Evolutionary conservation across 2,797 vertebrate genomes (phyloP), one percentile per base, ranked within the genome.

Genomic region (Carduelis carduelis): DNA sequence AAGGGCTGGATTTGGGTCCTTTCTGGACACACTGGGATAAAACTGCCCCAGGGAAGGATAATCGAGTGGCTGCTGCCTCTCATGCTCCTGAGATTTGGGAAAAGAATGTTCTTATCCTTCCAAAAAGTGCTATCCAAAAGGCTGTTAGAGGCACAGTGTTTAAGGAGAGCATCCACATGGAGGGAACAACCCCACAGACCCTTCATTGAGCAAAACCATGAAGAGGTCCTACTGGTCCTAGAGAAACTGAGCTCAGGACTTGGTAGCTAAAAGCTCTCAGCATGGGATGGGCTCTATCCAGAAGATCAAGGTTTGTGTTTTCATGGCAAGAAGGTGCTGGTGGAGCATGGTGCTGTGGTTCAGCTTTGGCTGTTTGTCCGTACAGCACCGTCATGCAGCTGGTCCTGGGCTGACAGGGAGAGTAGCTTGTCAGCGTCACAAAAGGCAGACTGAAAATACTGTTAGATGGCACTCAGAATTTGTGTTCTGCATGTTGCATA

Each of bases 401-500:
- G 5, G 74, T 70, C 35, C 60, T 83, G 76, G 55, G 52, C 85
- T 93, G 53, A 23, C 34, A 81, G 60, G 68, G 78, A 84, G 92
- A 94, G 96, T 52, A 82, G 60, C 65, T 83, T 60, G 49, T 75
- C 90, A 79, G 90, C 83, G 37, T 22, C 64, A 70, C 32, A 46
- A 26, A 93, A 75, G 56, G 83, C 80, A 74, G 77, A 50, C 60
- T 80, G 71, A 80, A 87, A 92, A 94, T 80, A 88, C 68, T 95
- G 89, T 95, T 96, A 77, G 50, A 53, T 95, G 93, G 92, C 94
- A 96, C 90, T 94, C 77, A 41, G 86, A 94, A 88, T 95, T 95
- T 94, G 96, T 94, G 89, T 97, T 96, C 96, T 93, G 84, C 83
- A 57, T 92, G 76, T 95, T 93, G 89, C 72, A 44, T 72, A 93